Evolutionary conservation across 2,888 invertebrate genomes (phyloP).

Genomic region (Dicycla oo): DNA sequence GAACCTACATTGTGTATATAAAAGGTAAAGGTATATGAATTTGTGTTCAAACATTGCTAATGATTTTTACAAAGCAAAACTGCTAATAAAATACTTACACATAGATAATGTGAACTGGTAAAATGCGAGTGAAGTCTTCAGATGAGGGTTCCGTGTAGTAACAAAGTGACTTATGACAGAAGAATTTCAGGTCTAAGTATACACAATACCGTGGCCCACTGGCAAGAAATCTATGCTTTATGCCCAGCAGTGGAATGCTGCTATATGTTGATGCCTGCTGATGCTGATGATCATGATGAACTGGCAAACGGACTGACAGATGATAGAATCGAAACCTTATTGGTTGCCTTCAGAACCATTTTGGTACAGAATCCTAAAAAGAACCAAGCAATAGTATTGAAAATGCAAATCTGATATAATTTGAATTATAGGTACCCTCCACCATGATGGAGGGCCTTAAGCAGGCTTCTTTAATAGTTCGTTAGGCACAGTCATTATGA

Average conservation of each 20-base stretch:
- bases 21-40: constrained; percentile 5
- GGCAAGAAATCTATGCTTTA: background rate
- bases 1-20: background rate
- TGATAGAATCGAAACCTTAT: background rate
- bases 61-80: background rate
- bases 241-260: background rate
- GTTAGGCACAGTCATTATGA: constrained; percentile 76
- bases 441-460: constrained; percentile 38
- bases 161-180: background rate
- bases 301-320: background rate
- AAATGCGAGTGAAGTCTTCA: background rate
- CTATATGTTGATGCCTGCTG: background rate
- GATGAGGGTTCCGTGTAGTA: background rate
- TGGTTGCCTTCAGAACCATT: background rate
- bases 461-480: constrained; percentile 71
- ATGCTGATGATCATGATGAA: background rate
- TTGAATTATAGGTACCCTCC: constrained; percentile 46
- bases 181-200: background rate
- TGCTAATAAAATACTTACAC: background rate
- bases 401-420: constrained; percentile 48
- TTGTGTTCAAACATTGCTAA: constrained; percentile 4
- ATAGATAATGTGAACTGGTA: background rate
- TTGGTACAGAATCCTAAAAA: constrained; percentile 2
- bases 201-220: background rate
- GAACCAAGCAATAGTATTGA: constrained; percentile 17